These are phyloP conservation scores for Dreissena rostriformis DNA, from an alignment of 1,140 invertebrate species.

Conservation along the genomic window DNA sequence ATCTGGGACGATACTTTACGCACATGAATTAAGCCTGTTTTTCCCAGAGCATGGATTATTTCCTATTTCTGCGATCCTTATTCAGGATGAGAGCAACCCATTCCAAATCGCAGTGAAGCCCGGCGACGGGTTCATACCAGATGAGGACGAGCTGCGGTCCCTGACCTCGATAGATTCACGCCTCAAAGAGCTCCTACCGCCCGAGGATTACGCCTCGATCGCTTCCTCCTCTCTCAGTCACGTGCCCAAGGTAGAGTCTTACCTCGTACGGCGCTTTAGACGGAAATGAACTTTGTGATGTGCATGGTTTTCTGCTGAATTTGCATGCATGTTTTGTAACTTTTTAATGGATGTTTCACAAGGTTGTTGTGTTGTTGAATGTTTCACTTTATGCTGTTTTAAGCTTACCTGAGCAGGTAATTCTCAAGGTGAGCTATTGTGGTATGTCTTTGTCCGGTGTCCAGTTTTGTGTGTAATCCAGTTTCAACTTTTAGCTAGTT, in stretches of 20 bases:
- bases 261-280: conserved; percentile 37
- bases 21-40: no score
- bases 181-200: conserved; percentile 66
- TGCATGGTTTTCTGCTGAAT: not conserved
- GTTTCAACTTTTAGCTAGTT: no score
- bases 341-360: not conserved
- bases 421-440: no score
- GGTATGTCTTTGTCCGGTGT: no score
- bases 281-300: conserved; percentile 11
- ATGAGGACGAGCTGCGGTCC: conserved; percentile 58
- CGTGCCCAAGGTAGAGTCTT: conserved; percentile 54
- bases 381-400: no score
- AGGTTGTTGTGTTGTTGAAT: no score
- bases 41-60: no score
- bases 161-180: conserved; percentile 69
- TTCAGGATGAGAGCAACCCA: conserved; percentile 62
- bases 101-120: conserved; percentile 66
- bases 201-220: conserved; percentile 70
- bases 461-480: no score
- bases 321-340: not conserved
- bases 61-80: no score
- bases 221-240: conserved; percentile 42
- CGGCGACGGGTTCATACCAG: conserved; percentile 70
- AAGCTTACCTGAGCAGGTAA: no score
- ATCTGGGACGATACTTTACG: no score